Base-by-base conservation (phyloP, 2,113 vertebrate genomes). In the Falco punctatus region DNA sequence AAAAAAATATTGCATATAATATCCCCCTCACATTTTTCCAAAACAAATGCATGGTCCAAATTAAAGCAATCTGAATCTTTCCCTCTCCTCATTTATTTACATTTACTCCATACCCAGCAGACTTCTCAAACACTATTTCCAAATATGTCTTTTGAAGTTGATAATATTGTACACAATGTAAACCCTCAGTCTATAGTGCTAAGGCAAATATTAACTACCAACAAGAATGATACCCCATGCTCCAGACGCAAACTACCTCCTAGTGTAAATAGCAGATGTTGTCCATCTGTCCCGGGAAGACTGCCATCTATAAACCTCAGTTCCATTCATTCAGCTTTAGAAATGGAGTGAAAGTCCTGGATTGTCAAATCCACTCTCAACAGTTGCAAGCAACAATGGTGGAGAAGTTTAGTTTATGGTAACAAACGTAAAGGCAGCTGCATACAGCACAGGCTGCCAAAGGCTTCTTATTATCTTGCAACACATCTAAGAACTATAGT, bases 141-240 rank as follows among this genome's bases (percentile, higher is more conserved):
- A 70, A 81, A 78, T 49, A 15, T 13, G 14, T 35, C 11, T 27
- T 73, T 81, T 86, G 64, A 84, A 67, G 22, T 6, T 49, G 35
- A 54, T 30, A 80, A 6, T 14, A 30, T 32, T 32, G 13, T 28
- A 51, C 15, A 58, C 17, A 89, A 44, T 51, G 74, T 28, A 42
- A 42, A 46, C 3, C 6, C 48, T n/a, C 35, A 57, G 33, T 51
- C 18, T 48, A 5, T 13, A 61, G 30, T 33, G 35, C 12, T 27
- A 27, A 10, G 17, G 22, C 55, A 95, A 81, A 54, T 57, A 81
- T 38, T 73, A 65, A 20, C 20, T 33, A 55, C 24, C 9, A 57
- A 48, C 22, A 38, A 40, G 28, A 86, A 78, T 8, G 3, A 35
- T 27, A 12, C 3, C 7, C 26, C 3, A 2, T 1, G 1, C 13